Evolutionary conservation across 2,797 vertebrate genomes (phyloP), one percentile per base, ranked within the genome.

Genomic region (Sebastes hubbsi): DNA sequence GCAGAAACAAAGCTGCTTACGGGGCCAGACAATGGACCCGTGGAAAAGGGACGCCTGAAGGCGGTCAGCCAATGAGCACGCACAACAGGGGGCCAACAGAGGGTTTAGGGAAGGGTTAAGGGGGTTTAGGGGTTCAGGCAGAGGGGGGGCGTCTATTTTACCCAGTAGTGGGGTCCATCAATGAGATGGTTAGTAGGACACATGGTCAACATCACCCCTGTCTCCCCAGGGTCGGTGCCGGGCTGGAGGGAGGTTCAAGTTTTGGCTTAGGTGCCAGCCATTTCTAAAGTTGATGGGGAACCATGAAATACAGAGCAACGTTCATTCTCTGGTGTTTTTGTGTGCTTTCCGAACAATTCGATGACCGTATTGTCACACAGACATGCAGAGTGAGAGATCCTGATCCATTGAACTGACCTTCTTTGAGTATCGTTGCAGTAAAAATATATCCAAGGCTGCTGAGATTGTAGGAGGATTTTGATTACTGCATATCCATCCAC

Each of bases 1-100:
- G 94, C 91, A 95, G 93, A 95, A 94, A 95, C 94, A 95, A 95
- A 95, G 94, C 94, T 94, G 92, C 94, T 95, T 95, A 95, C 83
- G 85, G 93, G 73, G 67, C 90, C 94, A 93, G 88, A 95, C 94
- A 95, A 95, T 95, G 81, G 93, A 61, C 88, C 91, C 84, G 87
- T 91, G 93, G 88, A 94, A 94, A 92, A 92, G 89, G 92, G 93
- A 94, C 92, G 94, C 94, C 94, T 90, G 88, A 93, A 95, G 94
- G 94, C 94, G 93, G 93, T 95, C 94, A 89, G 91, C 93, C 94
- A 94, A 94, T 94, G 92, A 94, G 89, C 89, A 87, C 30, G 75
- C 94, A 87, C 94, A 88, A 90, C 94, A 71, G 94, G 94, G 93
- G 94, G 94, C 90, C 91, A 87, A 60, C 89, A 80, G 87, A 84